These are phyloP conservation scores for Microctonus aethiopoides DNA, from an alignment of 2,888 invertebrate species.

Conservation along the genomic window DNA sequence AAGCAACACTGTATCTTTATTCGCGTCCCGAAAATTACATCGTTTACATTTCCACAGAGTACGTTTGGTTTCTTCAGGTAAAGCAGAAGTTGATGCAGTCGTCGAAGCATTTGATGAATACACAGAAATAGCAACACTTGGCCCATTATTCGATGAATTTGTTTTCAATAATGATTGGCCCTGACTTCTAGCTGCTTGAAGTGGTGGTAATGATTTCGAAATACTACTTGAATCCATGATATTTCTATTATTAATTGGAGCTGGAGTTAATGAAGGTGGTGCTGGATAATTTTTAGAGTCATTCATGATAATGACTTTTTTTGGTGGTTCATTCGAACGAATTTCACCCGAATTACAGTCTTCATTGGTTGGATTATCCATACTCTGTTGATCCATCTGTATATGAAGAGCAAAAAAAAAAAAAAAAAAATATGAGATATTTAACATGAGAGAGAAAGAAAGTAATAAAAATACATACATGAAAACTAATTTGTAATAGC, in stretches of 20 bases:
- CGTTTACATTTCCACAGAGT: constrained; percentile 91
- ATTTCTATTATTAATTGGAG: constrained; percentile 40
- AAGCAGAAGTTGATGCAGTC: constrained; percentile 30
- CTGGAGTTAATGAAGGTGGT: constrained; percentile 49
- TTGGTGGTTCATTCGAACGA: constrained; percentile 49
- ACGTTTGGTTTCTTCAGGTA: constrained; percentile 73
- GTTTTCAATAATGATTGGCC: constrained; percentile 58
- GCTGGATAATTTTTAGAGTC: constrained; percentile 45
- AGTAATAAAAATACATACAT: constrained; percentile 2
- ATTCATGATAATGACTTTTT: constrained; percentile 51
- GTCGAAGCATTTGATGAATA: constrained; percentile 39
- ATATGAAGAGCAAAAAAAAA: background rate
- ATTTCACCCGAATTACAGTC: constrained; percentile 47
- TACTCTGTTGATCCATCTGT: constrained; percentile 31
- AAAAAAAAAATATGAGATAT: background rate
- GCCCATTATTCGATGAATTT: constrained; percentile 32
- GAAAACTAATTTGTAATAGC: constrained; percentile 56
- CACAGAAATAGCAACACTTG: constrained; percentile 37
- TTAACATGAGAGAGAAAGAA: no score
- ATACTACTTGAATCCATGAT: constrained; percentile 44
- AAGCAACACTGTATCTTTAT: constrained; percentile 73
- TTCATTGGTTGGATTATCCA: constrained; percentile 54
- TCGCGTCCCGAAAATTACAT: constrained; percentile 82
- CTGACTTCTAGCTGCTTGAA: constrained; percentile 69
- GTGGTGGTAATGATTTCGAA: constrained; percentile 69